Conservation (phyloP, 1,140 invertebrate genomes). For the Lasioglossum albipes region DNA sequence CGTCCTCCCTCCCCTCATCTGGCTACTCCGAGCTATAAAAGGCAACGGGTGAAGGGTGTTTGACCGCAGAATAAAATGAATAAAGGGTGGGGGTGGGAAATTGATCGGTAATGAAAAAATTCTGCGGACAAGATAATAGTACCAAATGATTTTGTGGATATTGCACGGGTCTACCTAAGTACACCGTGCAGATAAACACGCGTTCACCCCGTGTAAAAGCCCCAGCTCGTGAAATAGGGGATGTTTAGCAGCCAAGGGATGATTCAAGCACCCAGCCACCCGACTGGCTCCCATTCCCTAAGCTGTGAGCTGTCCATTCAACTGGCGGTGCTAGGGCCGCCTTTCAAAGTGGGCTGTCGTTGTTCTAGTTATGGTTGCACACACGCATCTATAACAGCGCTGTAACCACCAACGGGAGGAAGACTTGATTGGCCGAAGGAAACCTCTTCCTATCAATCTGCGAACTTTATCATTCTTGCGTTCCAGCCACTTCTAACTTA, state of each 20-base stretch:
- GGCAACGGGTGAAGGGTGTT: too few relatives aligned
- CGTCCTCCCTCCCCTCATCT: too few relatives aligned
- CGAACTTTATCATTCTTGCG: background rate
- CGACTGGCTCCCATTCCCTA: conserved; percentile 47
- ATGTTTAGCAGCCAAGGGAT: conserved; percentile 57
- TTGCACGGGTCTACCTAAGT: conserved; percentile 36
- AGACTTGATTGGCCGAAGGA: background rate
- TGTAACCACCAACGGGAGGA: conserved; percentile 22
- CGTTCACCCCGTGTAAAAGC: conserved; percentile 41
- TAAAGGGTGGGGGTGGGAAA: background rate
- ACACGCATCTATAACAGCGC: background rate
- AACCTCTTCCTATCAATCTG: background rate
- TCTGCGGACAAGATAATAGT: conserved; percentile 30
- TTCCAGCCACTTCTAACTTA: too few relatives aligned
- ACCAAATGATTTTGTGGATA: conserved; percentile 50
- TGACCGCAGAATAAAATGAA: background rate
- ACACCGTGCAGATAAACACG: conserved; percentile 48
- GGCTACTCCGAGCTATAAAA: too few relatives aligned
- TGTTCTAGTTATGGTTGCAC: conserved; percentile 42
- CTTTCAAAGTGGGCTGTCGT: conserved; percentile 37
- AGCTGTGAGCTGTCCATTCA: conserved; percentile 56
- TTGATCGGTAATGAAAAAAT: conserved; percentile 23
- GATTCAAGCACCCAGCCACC: conserved; percentile 56
- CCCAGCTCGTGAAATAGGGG: conserved; percentile 43
- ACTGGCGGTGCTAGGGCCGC: conserved; percentile 34